Conservation (phyloP, 2,113 vertebrate genomes). For the human region DNA sequence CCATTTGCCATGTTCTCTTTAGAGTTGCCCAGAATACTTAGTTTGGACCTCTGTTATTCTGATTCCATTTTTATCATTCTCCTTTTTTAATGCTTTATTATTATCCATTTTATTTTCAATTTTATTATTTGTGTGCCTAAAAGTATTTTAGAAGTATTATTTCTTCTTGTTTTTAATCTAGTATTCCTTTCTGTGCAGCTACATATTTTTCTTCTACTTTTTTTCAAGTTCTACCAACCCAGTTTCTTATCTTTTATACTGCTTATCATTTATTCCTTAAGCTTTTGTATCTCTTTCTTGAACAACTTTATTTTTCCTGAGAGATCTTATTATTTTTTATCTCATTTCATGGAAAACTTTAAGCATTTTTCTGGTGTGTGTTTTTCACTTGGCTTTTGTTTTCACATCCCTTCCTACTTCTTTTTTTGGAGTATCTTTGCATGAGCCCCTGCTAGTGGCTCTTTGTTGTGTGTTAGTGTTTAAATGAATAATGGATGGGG, state of each 20-base stretch:
- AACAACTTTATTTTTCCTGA: background rate
- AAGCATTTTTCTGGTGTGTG: background rate
- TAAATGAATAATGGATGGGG: background rate
- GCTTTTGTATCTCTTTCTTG: background rate
- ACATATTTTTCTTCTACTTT: background rate
- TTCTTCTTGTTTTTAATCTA: slow-evolving; percentile 30
- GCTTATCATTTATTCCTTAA: background rate
- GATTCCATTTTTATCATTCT: background rate
- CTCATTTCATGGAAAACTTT: background rate
- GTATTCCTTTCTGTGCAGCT: background rate
- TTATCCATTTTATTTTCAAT: slow-evolving; percentile 43
- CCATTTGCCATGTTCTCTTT: background rate
- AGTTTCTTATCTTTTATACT: background rate
- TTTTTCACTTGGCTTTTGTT: background rate
- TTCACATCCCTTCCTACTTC: background rate
- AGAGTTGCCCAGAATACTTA: background rate
- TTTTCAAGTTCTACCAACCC: background rate
- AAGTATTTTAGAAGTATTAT: slow-evolving; percentile 17
- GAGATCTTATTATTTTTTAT: background rate
- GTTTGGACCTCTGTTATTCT: slow-evolving; percentile 42
- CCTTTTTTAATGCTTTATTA: background rate
- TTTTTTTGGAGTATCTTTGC: background rate
- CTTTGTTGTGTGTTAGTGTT: background rate
- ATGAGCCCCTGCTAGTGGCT: background rate
- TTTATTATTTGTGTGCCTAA: background rate